Base-by-base conservation (phyloP, 2,888 invertebrate genomes). In the Hirtodrosophila histrioides region DNA sequence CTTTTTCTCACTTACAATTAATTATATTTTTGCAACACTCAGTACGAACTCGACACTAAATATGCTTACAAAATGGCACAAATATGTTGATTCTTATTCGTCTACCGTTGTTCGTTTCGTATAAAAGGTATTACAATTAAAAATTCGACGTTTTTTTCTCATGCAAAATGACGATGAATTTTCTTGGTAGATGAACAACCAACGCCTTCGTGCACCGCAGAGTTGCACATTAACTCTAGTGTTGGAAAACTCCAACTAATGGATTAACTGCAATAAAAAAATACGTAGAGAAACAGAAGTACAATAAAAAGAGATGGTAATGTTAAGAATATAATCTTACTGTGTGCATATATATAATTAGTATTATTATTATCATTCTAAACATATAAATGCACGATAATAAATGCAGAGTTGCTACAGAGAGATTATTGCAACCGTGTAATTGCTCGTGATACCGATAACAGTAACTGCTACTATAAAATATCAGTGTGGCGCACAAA, bases 131-230 rank as follows among this genome's bases (percentile, higher is more conserved):
- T 61, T 76, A 71, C 69, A 76, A 82, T 84, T 78, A 84, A 74
- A 87, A 85, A 84, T 70, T 77, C 68, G 68, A 77, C 74, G 74
- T 76, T 80, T 88, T 84, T 86, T 87, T 84, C 79, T 85, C 85
- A 86, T 83, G 80, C 80, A 83, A 89, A 89, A 89, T 85, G 87
- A 88, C 86, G 89, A 89, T 89, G 89, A 87, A 89, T 89, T 74
- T 81, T 84, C 84, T 78, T 65, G 71, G 82, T 82, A 80, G 82
- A 79, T 79, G 82, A 82, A 73, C 82, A 83, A 81, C 80, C 83
- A 85, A 85, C 84, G 84, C 84, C 84, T 85, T 82, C 79, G 70
- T 74, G 73, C 74, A 44, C 43, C 46, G 44, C 80, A 81, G 80
- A 55, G 85, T 69, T 85, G 82, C 54, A 58, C 50, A 56, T 45